Base-by-base conservation (phyloP, 2,888 invertebrate genomes). In the Buathra laborator region DNA sequence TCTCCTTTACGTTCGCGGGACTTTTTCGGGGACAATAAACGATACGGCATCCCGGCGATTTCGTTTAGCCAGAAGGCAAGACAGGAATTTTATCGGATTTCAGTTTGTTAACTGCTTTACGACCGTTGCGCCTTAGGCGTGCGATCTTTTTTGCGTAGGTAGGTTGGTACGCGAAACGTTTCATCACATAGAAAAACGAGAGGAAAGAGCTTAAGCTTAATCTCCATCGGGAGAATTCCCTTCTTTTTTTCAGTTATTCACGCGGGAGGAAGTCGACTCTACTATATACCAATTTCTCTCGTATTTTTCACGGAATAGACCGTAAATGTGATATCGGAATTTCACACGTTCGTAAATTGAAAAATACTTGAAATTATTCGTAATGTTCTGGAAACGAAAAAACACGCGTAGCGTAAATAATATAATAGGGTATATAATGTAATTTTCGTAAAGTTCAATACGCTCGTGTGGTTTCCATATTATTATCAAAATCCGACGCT, bases 21-120 rank as follows among this genome's bases (percentile, higher is more conserved):
- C 56, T 19, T 24, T 16, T 24, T 56, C 56, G 4, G 4, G 56
- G 24, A 16, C 19, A 24, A 24, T 24, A 56, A 56, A 56, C 56
- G 56, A 19, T 19, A 56, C 16, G 3, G 53, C 53, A 56, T 44
- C 24, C 59, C 59, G 12, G 7, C n/a, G 29, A 48, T 9, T 10
- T 24, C 24, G 12, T 72, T 59, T 44, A 59, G 56, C 12, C 72
- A 44, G 24, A 59, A 29, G 59, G 24, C 24, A n/a, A 72, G 44
- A 24, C 56, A 29, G 44, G 56, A 44, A 72, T 72, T 72, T 59
- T 72, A 72, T 59, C 59, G 72, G 44, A 72, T 72, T 59, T 53
- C 59, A 43, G 44, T 43, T 29, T n/a, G 14, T 59, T 72, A 46
- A 44, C 29, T 9, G 56, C 10, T 37, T 24, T 29, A 44, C 72